These are phyloP conservation scores for Aphrophora alni DNA, from an alignment of 2,888 invertebrate genomes.

Conservation along the genomic window DNA sequence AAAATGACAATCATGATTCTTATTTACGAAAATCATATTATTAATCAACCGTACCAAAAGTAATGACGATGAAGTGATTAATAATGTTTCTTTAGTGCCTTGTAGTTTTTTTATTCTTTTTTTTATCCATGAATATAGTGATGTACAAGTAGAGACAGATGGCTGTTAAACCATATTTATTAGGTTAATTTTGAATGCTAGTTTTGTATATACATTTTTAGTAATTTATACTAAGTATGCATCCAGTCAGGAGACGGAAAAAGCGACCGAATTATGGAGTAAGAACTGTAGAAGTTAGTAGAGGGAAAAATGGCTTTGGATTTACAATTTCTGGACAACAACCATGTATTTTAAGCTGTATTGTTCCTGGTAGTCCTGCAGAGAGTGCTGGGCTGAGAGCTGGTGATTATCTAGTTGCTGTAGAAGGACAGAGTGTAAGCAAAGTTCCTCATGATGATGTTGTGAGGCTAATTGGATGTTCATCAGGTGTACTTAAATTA, in stretches of 20 bases:
- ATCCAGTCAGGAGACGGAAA: conserved; percentile 69
- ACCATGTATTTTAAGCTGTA: conserved; percentile 93
- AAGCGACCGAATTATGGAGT: conserved; percentile 77
- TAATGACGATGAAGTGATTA: not conserved
- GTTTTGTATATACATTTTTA: not conserved
- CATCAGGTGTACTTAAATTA: conserved; percentile 80
- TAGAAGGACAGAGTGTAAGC: conserved; percentile 91
- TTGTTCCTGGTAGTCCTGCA: conserved; percentile 88
- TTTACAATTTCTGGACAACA: conserved; percentile 97
- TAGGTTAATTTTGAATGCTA: not conserved
- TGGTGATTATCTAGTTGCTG: conserved; percentile 91
- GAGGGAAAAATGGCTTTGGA: conserved; percentile 93
- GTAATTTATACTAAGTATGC: conserved; percentile 56
- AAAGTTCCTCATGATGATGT: conserved; percentile 93
- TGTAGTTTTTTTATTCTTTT: not conserved
- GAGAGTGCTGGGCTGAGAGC: conserved; percentile 88
- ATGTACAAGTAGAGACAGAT: not conserved
- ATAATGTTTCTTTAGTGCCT: not conserved
- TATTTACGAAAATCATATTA: not conserved
- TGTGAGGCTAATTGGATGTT: conserved; percentile 86
- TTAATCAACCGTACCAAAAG: not conserved
- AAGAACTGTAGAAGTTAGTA: conserved; percentile 81
- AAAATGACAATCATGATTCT: not conserved
- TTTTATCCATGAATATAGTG: no score
- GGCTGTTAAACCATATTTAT: not conserved